Evolutionary conservation across 2,113 vertebrate species (phyloP), one percentile per base, ranked within the genome.

Genomic region (Mus spicilegus): DNA sequence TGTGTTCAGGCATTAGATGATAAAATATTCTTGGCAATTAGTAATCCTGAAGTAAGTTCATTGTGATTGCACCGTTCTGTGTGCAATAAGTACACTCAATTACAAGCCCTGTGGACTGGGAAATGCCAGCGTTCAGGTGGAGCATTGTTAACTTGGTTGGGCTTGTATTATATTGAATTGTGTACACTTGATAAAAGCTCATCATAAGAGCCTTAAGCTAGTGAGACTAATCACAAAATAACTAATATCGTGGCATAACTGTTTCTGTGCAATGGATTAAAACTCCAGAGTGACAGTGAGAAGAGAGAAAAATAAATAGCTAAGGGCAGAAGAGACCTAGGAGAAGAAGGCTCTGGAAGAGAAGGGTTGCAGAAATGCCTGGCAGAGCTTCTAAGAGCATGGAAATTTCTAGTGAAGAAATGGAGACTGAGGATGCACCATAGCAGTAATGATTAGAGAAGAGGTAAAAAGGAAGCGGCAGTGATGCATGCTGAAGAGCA

Each of bases 21-120:
- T 36, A 46, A 73, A 94, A 86, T 78, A 86, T 46, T 5, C 26
- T 81, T 72, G 95, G 16, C 88, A 75, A 81, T 94, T 26, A 95
- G 56, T 58, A 92, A 95, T 65, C 36, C 56, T 92, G 87, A 85
- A 78, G 85, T 91, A 39, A 56, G 2, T 80, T 87, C 51, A 17
- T 12, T 16, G 26, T 42, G 13, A 58, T 26, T 82, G 39, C 88
- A 42, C 17, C 84, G 9, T 85, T 95, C 33, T 69, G 1, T 58
- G 2, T 3, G 10, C 36, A 78, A 75, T 90, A 90, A 76, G 26
- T 93, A 65, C 11, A 22, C 39, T 77, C 39, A 78, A 20, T 87
- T 30, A 63, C 33, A 73, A 80, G 95, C 46, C n/a, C 7, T 86
- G 3, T 30, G 9, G n/a, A 56, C 26, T 90, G 67, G 46, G 91